A percentile compares a stretch with the other conserved stretches of the same genome.
These are phyloP conservation scores for Bos indicus DNA, from an alignment of 2,113 vertebrate genomes.

Conservation along the genomic window DNA sequence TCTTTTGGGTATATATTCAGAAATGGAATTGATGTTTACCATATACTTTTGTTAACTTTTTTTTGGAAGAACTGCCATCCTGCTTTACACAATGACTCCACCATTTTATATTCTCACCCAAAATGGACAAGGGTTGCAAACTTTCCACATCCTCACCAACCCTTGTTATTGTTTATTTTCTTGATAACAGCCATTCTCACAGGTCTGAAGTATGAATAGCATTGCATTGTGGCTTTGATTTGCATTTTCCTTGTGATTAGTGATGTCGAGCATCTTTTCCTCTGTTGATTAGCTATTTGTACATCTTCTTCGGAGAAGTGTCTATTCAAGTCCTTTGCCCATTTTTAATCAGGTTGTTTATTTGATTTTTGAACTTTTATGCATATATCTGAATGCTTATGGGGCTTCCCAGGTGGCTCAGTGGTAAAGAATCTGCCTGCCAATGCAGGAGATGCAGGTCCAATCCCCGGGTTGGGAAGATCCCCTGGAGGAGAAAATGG, in stretches of 20 bases:
- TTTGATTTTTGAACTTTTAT: background rate
- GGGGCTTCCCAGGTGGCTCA: background rate
- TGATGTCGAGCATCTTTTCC: background rate
- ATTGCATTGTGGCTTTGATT: background rate
- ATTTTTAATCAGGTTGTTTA: background rate
- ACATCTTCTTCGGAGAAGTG: background rate
- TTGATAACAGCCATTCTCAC: background rate
- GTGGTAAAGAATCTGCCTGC: background rate
- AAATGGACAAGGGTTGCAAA: background rate
- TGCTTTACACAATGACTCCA: background rate
- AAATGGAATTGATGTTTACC: background rate
- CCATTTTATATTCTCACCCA: background rate
- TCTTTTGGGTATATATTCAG: background rate
- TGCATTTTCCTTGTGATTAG: background rate
- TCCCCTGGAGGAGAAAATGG: background rate
- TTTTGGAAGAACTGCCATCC: background rate
- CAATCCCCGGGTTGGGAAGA: background rate
- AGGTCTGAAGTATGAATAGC: background rate
- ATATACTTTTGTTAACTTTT: background rate
- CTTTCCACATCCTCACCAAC: background rate
- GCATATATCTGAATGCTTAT: background rate
- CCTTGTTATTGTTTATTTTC: background rate
- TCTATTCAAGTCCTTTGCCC: background rate
- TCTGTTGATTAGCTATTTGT: background rate
- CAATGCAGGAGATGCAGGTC: background rate